Conservation (phyloP, 2,797 vertebrate genomes). For the Epinephelus awoara region DNA sequence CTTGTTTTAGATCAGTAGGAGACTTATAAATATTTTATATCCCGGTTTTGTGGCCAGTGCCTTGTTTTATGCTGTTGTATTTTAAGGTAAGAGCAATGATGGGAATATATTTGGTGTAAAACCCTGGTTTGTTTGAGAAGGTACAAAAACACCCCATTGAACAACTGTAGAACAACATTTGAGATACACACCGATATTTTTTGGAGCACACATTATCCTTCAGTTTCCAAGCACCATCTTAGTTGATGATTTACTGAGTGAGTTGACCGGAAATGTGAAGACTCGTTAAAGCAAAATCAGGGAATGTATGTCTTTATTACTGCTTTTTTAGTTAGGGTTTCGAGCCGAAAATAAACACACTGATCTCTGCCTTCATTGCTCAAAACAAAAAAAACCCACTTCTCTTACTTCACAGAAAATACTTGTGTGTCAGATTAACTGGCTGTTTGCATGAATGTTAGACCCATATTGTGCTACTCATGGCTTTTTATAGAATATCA, state of each 20-base stretch:
- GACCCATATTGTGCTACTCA: not conserved
- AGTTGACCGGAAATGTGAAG: not conserved
- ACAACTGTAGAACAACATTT: not conserved
- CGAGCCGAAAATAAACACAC: not conserved
- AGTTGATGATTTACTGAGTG: not conserved
- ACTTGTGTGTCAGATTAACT: not conserved
- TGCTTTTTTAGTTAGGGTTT: not conserved
- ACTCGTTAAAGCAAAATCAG: not conserved
- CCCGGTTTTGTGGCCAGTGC: not conserved
- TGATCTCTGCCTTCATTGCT: not conserved
- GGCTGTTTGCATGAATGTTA: not conserved
- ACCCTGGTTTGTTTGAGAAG: too few species aligned
- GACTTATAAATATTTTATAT: not conserved
- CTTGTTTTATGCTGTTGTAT: not conserved
- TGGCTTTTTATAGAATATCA: conserved; percentile 1
- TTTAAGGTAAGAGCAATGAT: not conserved
- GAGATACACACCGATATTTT: not conserved
- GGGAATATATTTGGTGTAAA: not conserved
- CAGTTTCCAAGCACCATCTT: not conserved
- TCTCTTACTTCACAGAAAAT: not conserved
- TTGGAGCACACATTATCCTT: not conserved
- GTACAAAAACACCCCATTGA: too few species aligned
- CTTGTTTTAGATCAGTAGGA: not conserved
- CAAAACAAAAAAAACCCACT: not conserved
- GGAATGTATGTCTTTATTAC: not conserved